Evolutionary conservation across 1,140 invertebrate species (phyloP).

Genomic region (Anthonomus grandis): DNA sequence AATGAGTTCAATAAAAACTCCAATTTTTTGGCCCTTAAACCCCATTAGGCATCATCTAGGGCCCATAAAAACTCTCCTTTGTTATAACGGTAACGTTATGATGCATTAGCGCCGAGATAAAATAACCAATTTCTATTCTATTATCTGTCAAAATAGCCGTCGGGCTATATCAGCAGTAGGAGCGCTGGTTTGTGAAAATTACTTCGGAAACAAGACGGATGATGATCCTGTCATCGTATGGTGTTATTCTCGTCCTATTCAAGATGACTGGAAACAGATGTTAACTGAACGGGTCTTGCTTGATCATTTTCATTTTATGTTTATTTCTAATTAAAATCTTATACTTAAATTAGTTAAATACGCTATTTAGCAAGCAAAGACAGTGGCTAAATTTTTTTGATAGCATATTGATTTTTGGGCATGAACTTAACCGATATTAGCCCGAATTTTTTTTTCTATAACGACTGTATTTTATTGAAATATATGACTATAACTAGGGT

Average conservation of each 20-base stretch:
- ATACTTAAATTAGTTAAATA: no score
- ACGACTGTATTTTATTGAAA: no score
- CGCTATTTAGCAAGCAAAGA: no score
- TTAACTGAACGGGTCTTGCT: no score
- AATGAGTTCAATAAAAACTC: conserved; percentile 8
- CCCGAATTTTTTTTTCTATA: no score
- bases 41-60: conserved; percentile 5
- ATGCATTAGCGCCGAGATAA: conserved; percentile 37
- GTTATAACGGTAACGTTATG: conserved; percentile 28
- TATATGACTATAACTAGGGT: no score
- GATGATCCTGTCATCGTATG: conserved; percentile 15
- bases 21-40: conserved; percentile 10
- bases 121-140: conserved; percentile 47
- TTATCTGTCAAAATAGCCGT: conserved; percentile 45
- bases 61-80: conserved; percentile 6
- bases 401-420: no score
- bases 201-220: conserved; percentile 35
- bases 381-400: no score
- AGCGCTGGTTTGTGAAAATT: conserved; percentile 35
- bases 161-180: conserved; percentile 25
- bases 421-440: no score
- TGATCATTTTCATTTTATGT: no score
- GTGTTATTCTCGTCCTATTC: conserved; percentile 1
- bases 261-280: no score
- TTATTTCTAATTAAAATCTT: no score